Base-by-base conservation (phyloP, 2,113 vertebrate species). In the Anhinga rufa region DNA sequence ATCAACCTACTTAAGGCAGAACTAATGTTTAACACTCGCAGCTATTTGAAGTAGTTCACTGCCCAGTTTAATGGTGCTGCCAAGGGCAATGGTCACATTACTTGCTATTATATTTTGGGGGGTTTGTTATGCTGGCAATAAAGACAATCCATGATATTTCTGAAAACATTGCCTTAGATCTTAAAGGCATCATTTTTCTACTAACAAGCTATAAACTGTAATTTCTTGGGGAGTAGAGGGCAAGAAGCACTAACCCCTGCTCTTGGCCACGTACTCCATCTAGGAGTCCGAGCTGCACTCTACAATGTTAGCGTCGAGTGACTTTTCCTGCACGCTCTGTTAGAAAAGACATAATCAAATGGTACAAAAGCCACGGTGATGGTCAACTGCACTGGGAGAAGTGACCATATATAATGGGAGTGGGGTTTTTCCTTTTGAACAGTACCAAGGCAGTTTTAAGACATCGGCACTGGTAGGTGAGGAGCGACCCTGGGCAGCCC, bases 41-140 rank as follows among this genome's bases (percentile, higher is more conserved):
- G 98, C 96, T 97, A 98, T 98, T 98, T 98, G 97, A 97, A 98
- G 96, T 97, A 97, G 94, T 97, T 98, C 96, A 93, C 94, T 98
- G 96, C 97, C 94, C 93, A 60, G 95, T 98, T 98, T 98, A 98
- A 98, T 98, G 96, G 96, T 91, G 94, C 96, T 97, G 93, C 98
- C 96, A 95, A 98, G 96, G 97, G 97, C 97, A 97, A 93, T 95
- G 95, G 92, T 78, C 92, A 79, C 97, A 97, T 97, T 95, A 94
- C 88, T 93, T 24, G 60, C 95, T 85, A 46, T 78, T 96, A 24
- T 74, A 58, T 93, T 97, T 82, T 69, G 87, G 95, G 44, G 86
- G 46, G 32, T 4, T 92, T 95, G 93, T 96, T 97, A 82, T 92
- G 92, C 83, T 57, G 85, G 61, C 82, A 95, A 58, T 97, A 95